A percentile compares a stretch with the other conserved stretches of the same genome.
Evolutionary conservation across 2,797 vertebrate genomes (phyloP).

Genomic region (Hydrolagus colliei): DNA sequence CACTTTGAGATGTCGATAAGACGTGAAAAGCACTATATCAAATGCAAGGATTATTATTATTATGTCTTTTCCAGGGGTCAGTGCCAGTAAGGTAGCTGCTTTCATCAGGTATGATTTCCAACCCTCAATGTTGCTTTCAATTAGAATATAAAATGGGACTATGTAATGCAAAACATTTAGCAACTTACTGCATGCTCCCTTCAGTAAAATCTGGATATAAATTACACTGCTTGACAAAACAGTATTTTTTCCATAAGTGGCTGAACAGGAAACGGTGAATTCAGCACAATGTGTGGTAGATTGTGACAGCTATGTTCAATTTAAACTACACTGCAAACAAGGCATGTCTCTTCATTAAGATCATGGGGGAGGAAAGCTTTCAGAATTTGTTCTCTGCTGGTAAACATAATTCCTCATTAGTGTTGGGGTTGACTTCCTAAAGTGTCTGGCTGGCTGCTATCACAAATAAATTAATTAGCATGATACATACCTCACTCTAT

Average conservation of each 20-base stretch:
- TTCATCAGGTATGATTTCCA: too few relatives aligned
- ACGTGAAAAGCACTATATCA: too few relatives aligned
- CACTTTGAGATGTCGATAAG: too few relatives aligned
- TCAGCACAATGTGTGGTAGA: neutral
- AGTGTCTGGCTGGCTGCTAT: neutral
- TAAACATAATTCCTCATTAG: conserved; percentile 10
- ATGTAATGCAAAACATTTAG: neutral
- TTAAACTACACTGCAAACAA: neutral
- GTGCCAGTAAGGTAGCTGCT: too few relatives aligned
- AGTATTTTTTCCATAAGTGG: neutral
- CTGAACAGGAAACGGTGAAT: neutral
- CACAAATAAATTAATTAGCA: neutral
- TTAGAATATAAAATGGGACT: neutral
- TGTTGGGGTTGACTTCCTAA: neutral
- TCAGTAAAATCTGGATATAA: neutral
- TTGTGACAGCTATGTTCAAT: neutral
- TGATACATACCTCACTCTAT: neutral
- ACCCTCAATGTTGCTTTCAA: too few relatives aligned
- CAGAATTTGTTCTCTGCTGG: neutral
- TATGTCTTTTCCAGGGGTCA: too few relatives aligned
- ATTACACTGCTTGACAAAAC: neutral
- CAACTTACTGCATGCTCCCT: neutral
- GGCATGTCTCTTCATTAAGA: neutral
- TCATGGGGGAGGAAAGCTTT: neutral
- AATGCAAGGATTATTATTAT: too few relatives aligned